These are phyloP conservation scores for Geophilus truncorum DNA, from an alignment of 2,888 invertebrate species.

Conservation along the genomic window DNA sequence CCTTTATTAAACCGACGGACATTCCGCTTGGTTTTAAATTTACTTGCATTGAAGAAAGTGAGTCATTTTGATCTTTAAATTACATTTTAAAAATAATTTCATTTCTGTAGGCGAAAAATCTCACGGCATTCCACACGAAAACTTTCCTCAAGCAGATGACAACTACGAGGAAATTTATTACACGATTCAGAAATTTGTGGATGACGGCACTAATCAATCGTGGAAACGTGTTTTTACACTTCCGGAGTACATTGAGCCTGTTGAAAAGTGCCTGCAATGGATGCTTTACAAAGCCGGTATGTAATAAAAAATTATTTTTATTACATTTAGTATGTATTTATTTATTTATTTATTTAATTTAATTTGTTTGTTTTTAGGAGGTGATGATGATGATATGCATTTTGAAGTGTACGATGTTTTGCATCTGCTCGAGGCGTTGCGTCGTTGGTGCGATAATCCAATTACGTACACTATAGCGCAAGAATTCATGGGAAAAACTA, in stretches of 20 bases:
- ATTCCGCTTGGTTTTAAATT: not conserved
- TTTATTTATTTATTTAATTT: not conserved
- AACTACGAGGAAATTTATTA: no score
- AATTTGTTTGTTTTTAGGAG: no score
- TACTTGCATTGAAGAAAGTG: not conserved
- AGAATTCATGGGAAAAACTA: not conserved
- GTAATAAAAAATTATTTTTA: not conserved
- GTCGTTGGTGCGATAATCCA: not conserved
- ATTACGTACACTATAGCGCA: not conserved
- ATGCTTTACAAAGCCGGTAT: not conserved
- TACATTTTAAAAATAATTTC: no score
- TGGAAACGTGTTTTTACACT: not conserved
- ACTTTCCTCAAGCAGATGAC: no score
- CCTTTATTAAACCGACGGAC: conserved; percentile 44
- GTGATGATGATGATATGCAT: not conserved
- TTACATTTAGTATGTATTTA: not conserved
- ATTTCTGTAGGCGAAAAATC: no score
- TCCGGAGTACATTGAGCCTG: not conserved
- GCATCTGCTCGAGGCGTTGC: not conserved
- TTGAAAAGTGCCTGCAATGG: not conserved
- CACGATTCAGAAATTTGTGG: not conserved
- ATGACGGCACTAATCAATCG: not conserved
- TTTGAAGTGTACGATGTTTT: not conserved
- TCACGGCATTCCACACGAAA: no score
- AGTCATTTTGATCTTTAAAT: no score